phyloP scores from a whole-genome alignment of 2,797 vertebrate genomes.

The Chrosomus eos region DNA sequence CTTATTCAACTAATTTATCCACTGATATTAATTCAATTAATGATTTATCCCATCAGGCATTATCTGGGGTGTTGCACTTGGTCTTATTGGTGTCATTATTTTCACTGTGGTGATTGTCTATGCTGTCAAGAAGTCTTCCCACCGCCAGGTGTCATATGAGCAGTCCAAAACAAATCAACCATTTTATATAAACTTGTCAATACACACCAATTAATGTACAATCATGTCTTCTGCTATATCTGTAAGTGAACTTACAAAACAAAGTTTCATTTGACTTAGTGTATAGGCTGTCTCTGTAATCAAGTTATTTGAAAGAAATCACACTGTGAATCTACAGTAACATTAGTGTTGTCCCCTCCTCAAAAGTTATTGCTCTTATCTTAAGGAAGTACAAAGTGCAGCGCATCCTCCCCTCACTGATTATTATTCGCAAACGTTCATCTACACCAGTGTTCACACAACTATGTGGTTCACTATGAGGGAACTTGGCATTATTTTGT shows the following conservation, averaged over 20 bases:
- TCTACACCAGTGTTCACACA: slow-evolving; percentile 52
- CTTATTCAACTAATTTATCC: neutral
- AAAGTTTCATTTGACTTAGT: neutral
- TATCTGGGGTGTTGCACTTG: slow-evolving; percentile 73
- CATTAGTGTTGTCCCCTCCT: neutral
- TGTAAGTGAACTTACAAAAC: neutral
- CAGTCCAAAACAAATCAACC: neutral
- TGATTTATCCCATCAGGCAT: slow-evolving; percentile 63
- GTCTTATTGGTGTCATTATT: slow-evolving; percentile 57
- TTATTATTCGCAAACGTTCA: slow-evolving; percentile 65
- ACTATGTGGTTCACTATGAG: slow-evolving; percentile 73
- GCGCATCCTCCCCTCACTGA: slow-evolving; percentile 51
- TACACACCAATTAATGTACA: neutral
- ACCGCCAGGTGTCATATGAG: neutral
- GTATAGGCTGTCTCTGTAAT: neutral
- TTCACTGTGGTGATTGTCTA: slow-evolving; percentile 66
- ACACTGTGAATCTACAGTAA: slow-evolving; percentile 21
- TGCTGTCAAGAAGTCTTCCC: slow-evolving; percentile 65
- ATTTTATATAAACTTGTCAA: neutral
- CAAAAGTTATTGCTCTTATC: slow-evolving; percentile 46
- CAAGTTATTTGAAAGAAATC: neutral
- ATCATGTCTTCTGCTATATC: neutral
- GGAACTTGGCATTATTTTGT: slow-evolving; percentile 64
- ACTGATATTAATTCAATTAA: neutral
- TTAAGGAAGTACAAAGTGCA: slow-evolving; percentile 72